These are phyloP conservation scores for Frankliniella fusca DNA, from an alignment of 2,888 invertebrate genomes.

Conservation along the genomic window DNA sequence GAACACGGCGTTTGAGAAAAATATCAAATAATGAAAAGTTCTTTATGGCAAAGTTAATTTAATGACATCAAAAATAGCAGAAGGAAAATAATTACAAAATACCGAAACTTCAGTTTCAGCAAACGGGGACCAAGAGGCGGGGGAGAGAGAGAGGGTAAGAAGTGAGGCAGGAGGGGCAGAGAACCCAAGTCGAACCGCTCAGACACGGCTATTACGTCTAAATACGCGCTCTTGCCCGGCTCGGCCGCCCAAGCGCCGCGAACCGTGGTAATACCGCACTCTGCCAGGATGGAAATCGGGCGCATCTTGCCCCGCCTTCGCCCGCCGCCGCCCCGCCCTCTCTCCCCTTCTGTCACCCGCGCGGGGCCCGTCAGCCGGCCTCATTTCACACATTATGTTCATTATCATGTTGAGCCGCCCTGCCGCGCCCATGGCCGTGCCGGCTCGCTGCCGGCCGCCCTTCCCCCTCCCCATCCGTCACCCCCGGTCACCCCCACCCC, in stretches of 20 bases:
- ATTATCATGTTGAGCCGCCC: conserved; percentile 2
- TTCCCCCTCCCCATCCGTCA: not conserved
- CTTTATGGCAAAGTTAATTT: too few relatives aligned
- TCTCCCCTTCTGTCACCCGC: too few relatives aligned
- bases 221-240: not conserved
- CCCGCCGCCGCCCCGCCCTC: not conserved
- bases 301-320: not conserved
- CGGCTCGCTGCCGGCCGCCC: not conserved
- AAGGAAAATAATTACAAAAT: too few relatives aligned
- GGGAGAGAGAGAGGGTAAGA: not conserved
- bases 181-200: not conserved
- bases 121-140: not conserved
- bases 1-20: too few relatives aligned
- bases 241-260: too few relatives aligned
- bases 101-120: not conserved
- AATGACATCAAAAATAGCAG: too few relatives aligned
- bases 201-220: not conserved
- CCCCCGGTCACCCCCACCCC: not conserved
- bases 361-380: not conserved
- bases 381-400: conserved; percentile 25
- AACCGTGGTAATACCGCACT: too few relatives aligned
- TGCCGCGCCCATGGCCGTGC: not conserved
- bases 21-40: too few relatives aligned
- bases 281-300: not conserved
- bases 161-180: not conserved